Evolutionary conservation across 2,113 vertebrate genomes (phyloP).

Genomic region (Neolamprologus falcicula): DNA sequence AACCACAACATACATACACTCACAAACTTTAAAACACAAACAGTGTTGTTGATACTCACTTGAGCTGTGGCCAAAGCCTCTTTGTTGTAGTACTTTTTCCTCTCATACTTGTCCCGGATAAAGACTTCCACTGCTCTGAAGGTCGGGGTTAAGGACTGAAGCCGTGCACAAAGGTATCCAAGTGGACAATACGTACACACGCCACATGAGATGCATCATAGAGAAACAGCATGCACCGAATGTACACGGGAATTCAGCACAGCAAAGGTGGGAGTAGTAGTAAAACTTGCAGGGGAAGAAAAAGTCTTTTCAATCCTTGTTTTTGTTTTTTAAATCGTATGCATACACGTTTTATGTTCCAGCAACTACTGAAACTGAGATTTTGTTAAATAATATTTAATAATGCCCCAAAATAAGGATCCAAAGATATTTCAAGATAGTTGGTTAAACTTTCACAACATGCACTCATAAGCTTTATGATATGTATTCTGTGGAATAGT

Average conservation of each 20-base stretch:
- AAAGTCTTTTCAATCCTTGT: accelerated
- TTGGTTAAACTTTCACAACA: neutral
- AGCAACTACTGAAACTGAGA: neutral
- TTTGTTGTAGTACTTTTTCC: constrained; percentile 94
- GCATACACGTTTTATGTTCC: neutral
- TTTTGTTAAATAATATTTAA: neutral
- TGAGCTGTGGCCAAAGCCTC: constrained; percentile 74
- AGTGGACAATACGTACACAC: neutral
- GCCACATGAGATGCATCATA: neutral
- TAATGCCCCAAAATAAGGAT: neutral
- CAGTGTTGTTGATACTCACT: constrained; percentile 77
- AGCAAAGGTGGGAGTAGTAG: neutral
- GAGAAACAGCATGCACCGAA: neutral
- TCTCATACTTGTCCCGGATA: constrained; percentile 98
- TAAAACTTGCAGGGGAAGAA: neutral
- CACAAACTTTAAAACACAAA: neutral
- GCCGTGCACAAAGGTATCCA: neutral
- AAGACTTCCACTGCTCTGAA: constrained; percentile 97
- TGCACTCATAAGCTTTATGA: neutral
- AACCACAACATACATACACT: neutral
- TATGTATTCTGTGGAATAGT: neutral
- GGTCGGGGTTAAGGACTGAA: constrained; percentile 74
- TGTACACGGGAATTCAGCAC: neutral
- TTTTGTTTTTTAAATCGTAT: neutral
- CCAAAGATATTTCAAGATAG: neutral